Evolutionary conservation across 2,888 invertebrate genomes (phyloP).

Genomic region (Diplazon laetatorius): DNA sequence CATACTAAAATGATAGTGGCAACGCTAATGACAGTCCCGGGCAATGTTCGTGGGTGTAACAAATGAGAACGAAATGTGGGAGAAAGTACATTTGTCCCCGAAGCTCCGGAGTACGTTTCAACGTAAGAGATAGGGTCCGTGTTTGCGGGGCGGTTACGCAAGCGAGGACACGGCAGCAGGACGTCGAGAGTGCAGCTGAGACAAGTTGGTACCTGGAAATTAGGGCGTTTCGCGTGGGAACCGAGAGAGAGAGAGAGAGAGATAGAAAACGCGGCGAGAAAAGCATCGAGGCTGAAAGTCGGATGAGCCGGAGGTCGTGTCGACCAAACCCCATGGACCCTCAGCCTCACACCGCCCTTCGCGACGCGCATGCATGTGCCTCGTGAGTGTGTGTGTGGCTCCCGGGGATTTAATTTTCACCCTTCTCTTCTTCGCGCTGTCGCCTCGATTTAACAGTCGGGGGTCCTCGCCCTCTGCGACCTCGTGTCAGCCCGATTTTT

Average conservation of each 20-base stretch:
- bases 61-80: conserved; percentile 4
- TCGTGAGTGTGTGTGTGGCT: conserved; percentile 22
- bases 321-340: conserved; percentile 14
- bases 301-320: conserved; percentile 46
- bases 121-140: not conserved
- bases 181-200: conserved; percentile 28
- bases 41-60: not conserved
- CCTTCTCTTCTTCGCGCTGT: conserved; percentile 35
- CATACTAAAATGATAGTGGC: not conserved
- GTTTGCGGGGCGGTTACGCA: conserved; percentile 13
- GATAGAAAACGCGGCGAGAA: conserved; percentile 10
- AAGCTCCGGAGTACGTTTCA: conserved; percentile 38
- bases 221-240: conserved; percentile 34
- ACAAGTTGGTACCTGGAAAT: conserved; percentile 28
- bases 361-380: not conserved
- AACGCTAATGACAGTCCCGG: not conserved
- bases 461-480: conserved; percentile 37
- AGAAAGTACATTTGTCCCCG: conserved; percentile 44
- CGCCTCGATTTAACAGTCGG: conserved; percentile 55
- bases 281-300: conserved; percentile 37
- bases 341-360: not conserved
- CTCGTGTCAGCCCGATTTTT: conserved; percentile 37
- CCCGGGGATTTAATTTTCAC: conserved; percentile 56
- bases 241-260: conserved; percentile 21
- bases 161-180: conserved; percentile 13